These are phyloP conservation scores for Balanococcus diminutus DNA, from an alignment of 2,888 invertebrate species.

Conservation along the genomic window DNA sequence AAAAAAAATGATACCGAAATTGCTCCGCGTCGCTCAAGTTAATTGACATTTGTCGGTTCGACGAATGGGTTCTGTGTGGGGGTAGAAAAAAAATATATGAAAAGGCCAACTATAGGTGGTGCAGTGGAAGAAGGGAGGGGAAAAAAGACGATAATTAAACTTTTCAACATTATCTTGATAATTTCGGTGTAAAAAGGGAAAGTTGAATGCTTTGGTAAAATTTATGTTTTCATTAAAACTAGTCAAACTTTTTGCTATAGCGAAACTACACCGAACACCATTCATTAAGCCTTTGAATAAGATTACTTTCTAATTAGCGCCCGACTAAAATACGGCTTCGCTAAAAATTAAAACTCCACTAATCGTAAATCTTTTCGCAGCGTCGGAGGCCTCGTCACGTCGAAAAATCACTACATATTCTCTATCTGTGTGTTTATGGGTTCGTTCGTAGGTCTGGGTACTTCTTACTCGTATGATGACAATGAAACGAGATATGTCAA, in stretches of 20 bases:
- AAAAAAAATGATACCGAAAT: conserved; percentile 20
- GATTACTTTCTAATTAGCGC: conserved; percentile 43
- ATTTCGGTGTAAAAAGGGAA: conserved; percentile 41
- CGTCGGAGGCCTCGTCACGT: background rate
- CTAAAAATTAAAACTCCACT: conserved; percentile 36
- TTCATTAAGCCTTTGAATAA: conserved; percentile 41
- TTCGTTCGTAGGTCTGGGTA: background rate
- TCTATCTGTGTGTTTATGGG: background rate
- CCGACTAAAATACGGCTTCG: background rate
- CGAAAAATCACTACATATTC: background rate
- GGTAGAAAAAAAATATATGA: background rate
- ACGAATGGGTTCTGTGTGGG: background rate
- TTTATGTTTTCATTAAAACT: conserved; percentile 42
- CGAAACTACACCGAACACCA: conserved; percentile 28
- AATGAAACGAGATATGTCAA: background rate
- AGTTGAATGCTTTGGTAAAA: conserved; percentile 31
- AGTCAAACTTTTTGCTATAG: conserved; percentile 22
- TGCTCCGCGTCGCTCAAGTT: background rate
- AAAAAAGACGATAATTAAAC: conserved; percentile 22
- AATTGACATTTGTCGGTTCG: background rate
- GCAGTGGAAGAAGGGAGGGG: background rate
- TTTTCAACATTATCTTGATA: conserved; percentile 41
- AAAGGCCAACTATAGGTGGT: background rate
- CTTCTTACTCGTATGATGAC: background rate
- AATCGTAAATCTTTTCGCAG: conserved; percentile 31